Base-by-base conservation (phyloP, 2,113 vertebrate genomes). In the Daboia siamensis region DNA sequence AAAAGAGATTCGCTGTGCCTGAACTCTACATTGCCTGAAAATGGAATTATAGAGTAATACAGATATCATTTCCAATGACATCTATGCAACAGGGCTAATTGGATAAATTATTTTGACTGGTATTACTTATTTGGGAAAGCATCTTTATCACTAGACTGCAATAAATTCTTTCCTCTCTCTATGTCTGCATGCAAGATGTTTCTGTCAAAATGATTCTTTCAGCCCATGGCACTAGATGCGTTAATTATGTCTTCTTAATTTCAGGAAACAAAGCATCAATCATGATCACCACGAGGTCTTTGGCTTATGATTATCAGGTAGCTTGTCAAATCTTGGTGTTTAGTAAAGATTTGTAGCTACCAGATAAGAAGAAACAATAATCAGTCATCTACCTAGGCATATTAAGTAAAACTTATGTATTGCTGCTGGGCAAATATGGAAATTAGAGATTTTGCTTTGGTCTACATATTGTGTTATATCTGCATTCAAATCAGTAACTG, bases 241-340 rank as follows among this genome's bases (percentile, higher is more conserved):
- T 97, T 96, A 97, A 96, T 97, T 96, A 97, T 90, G 85, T 24
- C 95, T 97, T 94, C 95, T 95, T 97, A 96, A 97, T 97, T 97
- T 96, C 94, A 96, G 95, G 95, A 96, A 96, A 96, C 96, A 97
- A 97, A 97, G 95, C 92, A 96, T 97, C 96, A 94, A 57, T 92
- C 94, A 91, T 90, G 89, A 95, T 96, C 96, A 96, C 90, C 80
- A 54, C 93, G 11, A 61, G 93, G 94, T 94, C 52, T 51, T 92
- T 93, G 91, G 90, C 57, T 54, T 91, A 91, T 85, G 92, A 95
- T 94, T 96, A 96, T 91, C 94, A 95, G 92, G 90, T 93, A 69
- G 89, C 95, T 93, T 95, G 87, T 94, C 92, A 96, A 95, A 96
- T 84, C 91, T 93, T 91, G 10, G 89, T 90, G 61, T 93, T 92